phyloP scores from a whole-genome alignment of 2,797 vertebrate genomes.

The Melanotaenia pygmaea region DNA sequence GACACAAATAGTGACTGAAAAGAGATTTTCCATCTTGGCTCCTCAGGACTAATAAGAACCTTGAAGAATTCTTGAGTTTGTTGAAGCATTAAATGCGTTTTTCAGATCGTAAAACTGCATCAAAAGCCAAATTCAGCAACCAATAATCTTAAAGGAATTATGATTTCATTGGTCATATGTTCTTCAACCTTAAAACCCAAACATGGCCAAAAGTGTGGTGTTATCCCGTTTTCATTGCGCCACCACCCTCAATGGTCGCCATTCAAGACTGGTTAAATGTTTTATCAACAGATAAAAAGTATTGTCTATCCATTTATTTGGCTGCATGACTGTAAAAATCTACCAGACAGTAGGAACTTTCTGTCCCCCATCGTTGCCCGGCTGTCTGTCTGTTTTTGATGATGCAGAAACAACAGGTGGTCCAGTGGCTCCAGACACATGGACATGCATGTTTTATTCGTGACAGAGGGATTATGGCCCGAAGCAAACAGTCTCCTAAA shows the following conservation, averaged over 20 bases:
- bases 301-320: background rate
- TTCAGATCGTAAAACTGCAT: background rate
- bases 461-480: conserved; percentile 68
- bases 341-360: conserved; percentile 17
- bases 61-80: background rate
- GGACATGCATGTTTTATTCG: conserved; percentile 65
- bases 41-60: background rate
- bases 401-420: conserved; percentile 77
- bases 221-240: background rate
- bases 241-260: background rate
- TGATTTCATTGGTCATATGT: background rate
- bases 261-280: background rate
- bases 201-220: background rate
- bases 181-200: background rate
- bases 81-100: background rate
- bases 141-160: background rate
- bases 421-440: conserved; percentile 66
- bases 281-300: background rate
- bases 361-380: conserved; percentile 15
- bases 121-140: background rate
- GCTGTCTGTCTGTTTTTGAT: conserved; percentile 37
- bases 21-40: background rate
- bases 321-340: conserved; percentile 8
- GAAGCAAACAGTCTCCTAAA: conserved; percentile 32
- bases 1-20: background rate